Percentiles rank a stretch among this genome's conserved stretches.
Conservation (phyloP, 2,888 invertebrate species). For the Limnephilus auricula region DNA sequence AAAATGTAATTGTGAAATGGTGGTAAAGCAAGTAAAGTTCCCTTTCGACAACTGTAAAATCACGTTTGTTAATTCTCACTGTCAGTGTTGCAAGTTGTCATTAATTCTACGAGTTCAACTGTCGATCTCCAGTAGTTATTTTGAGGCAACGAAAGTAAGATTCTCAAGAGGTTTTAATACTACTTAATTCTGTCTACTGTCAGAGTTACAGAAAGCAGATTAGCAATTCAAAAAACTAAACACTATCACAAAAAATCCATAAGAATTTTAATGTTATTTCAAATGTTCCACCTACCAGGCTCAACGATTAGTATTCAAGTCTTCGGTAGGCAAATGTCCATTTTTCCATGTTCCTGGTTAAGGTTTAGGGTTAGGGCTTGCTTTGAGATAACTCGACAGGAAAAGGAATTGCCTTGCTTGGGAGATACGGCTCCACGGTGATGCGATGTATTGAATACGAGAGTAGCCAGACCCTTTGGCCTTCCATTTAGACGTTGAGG, state of each 20-base stretch:
- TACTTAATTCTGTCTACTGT: background rate
- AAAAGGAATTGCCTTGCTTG: slow-evolving; percentile 2
- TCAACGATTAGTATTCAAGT: background rate
- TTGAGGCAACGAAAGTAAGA: background rate
- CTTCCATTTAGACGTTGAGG: background rate
- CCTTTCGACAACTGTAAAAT: background rate
- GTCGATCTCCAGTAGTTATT: background rate
- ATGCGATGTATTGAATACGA: background rate
- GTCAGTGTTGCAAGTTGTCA: background rate
- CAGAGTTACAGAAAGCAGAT: background rate
- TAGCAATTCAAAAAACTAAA: background rate
- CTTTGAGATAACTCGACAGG: background rate
- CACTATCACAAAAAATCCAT: background rate
- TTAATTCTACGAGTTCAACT: background rate
- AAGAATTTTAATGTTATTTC: background rate
- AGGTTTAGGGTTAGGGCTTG: background rate
- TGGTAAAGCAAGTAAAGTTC: background rate
- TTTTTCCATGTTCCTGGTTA: background rate
- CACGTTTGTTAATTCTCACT: background rate
- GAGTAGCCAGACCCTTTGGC: background rate
- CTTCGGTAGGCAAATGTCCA: background rate
- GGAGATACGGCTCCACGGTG: background rate
- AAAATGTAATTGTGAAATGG: background rate
- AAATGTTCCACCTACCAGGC: background rate
- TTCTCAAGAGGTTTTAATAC: background rate